A percentile compares a stretch with the other conserved stretches of the same genome.
These are phyloP conservation scores for Burhinus bistriatus DNA, from an alignment of 2,113 vertebrate genomes.

Conservation along the genomic window DNA sequence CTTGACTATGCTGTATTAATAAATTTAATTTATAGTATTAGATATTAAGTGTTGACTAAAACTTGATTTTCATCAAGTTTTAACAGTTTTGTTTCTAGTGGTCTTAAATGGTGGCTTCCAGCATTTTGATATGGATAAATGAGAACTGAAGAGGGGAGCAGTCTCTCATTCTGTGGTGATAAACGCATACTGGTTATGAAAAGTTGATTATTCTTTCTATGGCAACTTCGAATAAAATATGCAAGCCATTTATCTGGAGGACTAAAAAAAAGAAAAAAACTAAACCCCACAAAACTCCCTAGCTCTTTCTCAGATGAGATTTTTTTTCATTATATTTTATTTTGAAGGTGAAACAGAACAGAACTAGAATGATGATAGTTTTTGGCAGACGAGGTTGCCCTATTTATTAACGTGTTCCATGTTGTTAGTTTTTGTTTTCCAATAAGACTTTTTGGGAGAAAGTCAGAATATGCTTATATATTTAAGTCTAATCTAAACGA, in stretches of 20 bases:
- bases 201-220: not conserved
- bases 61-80: not conserved
- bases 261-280: not conserved
- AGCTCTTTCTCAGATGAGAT: not conserved
- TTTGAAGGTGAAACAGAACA: not conserved
- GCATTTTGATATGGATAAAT: not conserved
- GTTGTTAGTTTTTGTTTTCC: not conserved
- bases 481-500: not conserved
- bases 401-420: not conserved
- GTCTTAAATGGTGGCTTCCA: not conserved
- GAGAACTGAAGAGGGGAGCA: not conserved
- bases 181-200: not conserved
- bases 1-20: not conserved
- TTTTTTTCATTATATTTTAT: not conserved
- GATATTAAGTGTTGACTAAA: not conserved
- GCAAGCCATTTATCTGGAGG: not conserved
- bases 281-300: not conserved
- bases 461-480: not conserved
- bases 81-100: not conserved
- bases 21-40: not conserved
- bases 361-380: not conserved
- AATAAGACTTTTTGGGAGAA: not conserved
- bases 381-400: not conserved
- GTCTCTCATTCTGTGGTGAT: not conserved
- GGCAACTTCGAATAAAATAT: not conserved